A percentile compares a stretch with the other conserved stretches of the same genome.
Evolutionary conservation across 2,797 vertebrate genomes (phyloP).

Genomic region (Balearica regulorum): DNA sequence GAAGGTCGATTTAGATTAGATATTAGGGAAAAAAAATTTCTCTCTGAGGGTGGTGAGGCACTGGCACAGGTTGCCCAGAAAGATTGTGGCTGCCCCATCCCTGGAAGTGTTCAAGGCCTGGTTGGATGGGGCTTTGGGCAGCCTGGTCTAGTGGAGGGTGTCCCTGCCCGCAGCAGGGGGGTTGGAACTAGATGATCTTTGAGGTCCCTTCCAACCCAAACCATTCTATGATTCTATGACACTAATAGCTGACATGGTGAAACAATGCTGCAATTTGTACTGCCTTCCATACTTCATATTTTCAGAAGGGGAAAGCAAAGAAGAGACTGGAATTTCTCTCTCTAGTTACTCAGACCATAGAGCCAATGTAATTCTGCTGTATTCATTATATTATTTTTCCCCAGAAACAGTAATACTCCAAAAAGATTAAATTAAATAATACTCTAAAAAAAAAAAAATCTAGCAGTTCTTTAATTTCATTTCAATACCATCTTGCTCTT

Average conservation of each 20-base stretch:
- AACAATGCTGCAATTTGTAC: neutral
- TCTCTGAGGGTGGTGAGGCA: too few species aligned
- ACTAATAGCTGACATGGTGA: neutral
- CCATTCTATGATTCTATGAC: too few species aligned
- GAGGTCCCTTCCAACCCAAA: too few species aligned
- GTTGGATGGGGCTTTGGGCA: too few species aligned
- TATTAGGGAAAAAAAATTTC: too few species aligned
- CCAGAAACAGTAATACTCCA: constrained; percentile 37
- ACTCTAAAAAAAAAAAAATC: constrained; percentile 11
- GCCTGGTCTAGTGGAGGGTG: too few species aligned
- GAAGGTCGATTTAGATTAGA: too few species aligned
- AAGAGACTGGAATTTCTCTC: constrained; percentile 3
- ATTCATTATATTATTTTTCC: constrained; percentile 61
- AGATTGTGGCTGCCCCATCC: too few species aligned
- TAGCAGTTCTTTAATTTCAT: constrained; percentile 64
- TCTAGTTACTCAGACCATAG: constrained; percentile 31
- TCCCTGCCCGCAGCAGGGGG: too few species aligned
- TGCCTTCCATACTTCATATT: neutral
- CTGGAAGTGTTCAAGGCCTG: too few species aligned
- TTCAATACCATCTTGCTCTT: constrained; percentile 48
- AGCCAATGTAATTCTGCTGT: constrained; percentile 35
- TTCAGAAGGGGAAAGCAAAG: constrained; percentile 3
- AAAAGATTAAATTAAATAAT: constrained; percentile 67
- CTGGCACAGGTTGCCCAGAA: too few species aligned
- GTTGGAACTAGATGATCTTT: too few species aligned